These are phyloP conservation scores for Oxyruncus cristatus DNA, from an alignment of 2,113 vertebrate genomes.

Conservation along the genomic window DNA sequence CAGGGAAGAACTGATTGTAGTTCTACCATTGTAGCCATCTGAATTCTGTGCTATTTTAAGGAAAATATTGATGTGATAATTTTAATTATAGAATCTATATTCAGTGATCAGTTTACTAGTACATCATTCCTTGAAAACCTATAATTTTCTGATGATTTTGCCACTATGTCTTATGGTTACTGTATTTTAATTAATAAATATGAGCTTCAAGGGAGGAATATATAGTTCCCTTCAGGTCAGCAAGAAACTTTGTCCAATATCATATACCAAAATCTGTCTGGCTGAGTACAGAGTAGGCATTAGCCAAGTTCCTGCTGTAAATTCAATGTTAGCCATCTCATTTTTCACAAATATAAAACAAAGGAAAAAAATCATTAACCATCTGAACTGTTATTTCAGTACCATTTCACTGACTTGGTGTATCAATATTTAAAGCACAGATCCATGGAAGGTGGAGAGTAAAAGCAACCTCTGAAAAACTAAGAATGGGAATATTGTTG, in stretches of 20 bases:
- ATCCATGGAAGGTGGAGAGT: not conserved
- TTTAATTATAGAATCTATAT: not conserved
- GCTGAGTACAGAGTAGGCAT: not conserved
- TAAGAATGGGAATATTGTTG: not conserved
- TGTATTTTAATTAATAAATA: not conserved
- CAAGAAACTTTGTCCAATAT: not conserved
- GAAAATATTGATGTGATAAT: not conserved
- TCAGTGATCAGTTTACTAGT: not conserved
- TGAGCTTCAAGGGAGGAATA: not conserved
- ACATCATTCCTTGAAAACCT: not conserved
- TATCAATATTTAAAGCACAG: not conserved
- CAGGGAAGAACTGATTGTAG: not conserved
- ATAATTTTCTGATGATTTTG: not conserved
- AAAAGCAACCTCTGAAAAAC: not conserved
- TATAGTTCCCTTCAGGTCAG: not conserved
- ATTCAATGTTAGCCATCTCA: not conserved
- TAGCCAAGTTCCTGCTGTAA: not conserved
- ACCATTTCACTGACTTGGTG: not conserved
- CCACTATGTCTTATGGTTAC: not conserved
- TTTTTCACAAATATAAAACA: not conserved
- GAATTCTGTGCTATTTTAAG: not conserved
- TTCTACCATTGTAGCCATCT: not conserved
- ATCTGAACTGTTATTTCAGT: not conserved
- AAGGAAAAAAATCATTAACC: not conserved
- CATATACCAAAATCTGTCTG: not conserved